Evolutionary conservation across 2,113 vertebrate species (phyloP).

Genomic region (Dolichotis patagonum): DNA sequence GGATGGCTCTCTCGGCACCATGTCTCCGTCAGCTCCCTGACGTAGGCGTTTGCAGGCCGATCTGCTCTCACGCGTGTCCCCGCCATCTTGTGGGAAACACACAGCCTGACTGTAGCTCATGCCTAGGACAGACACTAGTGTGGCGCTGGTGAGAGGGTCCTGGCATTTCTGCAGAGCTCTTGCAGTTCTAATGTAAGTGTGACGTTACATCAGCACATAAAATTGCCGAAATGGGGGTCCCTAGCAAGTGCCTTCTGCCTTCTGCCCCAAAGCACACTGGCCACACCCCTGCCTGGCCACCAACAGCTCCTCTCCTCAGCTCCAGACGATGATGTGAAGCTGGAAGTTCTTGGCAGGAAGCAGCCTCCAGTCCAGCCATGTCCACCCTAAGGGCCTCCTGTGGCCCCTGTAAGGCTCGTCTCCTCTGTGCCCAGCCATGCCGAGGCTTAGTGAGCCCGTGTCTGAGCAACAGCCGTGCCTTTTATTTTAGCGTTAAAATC

Average conservation of each 20-base stretch:
- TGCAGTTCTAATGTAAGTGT: background rate
- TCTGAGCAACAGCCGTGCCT: rapidly evolving
- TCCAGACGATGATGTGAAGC: background rate
- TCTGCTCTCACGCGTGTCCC: rapidly evolving
- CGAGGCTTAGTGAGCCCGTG: rapidly evolving
- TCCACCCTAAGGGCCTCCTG: rapidly evolving
- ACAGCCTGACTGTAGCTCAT: background rate
- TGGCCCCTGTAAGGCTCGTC: rapidly evolving
- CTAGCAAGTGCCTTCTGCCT: background rate
- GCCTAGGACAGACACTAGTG: background rate
- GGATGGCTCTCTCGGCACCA: rapidly evolving
- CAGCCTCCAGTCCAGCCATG: rapidly evolving
- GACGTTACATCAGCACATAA: background rate
- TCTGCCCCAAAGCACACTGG: background rate
- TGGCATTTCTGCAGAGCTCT: background rate
- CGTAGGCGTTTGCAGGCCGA: rapidly evolving
- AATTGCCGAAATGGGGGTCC: background rate
- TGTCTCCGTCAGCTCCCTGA: rapidly evolving
- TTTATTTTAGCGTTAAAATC: background rate
- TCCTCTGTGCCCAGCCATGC: rapidly evolving
- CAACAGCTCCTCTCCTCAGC: background rate
- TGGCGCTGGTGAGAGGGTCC: rapidly evolving
- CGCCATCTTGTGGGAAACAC: background rate
- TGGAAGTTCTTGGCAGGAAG: too few species aligned
- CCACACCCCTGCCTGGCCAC: background rate